Evolutionary conservation across 1,140 invertebrate genomes (phyloP).

Genomic region (Lepidurus arcticus): DNA sequence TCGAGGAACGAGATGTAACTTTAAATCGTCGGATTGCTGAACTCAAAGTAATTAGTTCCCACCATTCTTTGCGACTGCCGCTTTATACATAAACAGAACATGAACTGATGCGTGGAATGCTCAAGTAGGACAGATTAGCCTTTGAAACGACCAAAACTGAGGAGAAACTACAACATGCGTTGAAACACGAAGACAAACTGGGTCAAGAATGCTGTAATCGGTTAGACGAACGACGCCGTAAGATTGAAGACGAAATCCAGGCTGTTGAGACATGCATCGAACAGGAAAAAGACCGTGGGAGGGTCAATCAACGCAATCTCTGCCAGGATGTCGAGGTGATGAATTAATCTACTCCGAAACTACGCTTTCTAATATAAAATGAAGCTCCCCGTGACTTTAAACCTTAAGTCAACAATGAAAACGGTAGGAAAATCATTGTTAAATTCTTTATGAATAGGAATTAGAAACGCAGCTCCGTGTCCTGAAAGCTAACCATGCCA

Average conservation of each 20-base stretch:
- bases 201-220: background rate
- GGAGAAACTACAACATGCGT: background rate
- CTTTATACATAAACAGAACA: background rate
- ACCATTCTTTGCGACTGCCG: background rate
- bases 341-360: background rate
- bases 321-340: background rate
- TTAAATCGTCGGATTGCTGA: background rate
- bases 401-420: no score
- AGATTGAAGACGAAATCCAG: conserved; percentile 1
- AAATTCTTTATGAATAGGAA: background rate
- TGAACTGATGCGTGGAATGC: background rate
- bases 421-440: no score
- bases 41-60: background rate
- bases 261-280: background rate
- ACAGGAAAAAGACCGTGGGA: background rate
- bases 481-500: background rate
- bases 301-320: background rate
- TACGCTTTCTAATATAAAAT: no score
- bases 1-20: background rate
- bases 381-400: no score
- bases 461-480: background rate
- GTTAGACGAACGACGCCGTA: background rate
- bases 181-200: background rate
- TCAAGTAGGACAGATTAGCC: background rate
- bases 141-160: background rate